Conservation (phyloP, 1,140 invertebrate species). For the Drosophila mojavensis region DNA sequence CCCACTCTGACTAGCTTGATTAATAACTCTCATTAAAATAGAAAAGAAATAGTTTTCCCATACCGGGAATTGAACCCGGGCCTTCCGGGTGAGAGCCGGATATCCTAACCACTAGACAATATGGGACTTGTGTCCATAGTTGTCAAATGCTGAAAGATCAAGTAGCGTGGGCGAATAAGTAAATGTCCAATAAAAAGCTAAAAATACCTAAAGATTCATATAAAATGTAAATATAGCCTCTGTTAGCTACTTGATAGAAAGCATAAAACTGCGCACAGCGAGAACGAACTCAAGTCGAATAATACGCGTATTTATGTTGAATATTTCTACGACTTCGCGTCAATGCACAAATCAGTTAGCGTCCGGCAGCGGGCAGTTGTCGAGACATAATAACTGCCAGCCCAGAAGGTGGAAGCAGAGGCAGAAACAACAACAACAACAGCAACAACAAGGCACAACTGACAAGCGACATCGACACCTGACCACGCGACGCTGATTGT, state of each 20-base stretch:
- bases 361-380: constrained; percentile 57
- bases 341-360: constrained; percentile 81
- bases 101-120: constrained; percentile 92
- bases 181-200: not conserved
- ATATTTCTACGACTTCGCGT: constrained; percentile 81
- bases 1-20: too few species aligned
- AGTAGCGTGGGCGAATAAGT: too few species aligned
- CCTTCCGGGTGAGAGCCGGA: constrained; percentile 92
- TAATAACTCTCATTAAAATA: too few species aligned
- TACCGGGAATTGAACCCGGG: constrained; percentile 93
- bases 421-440: not conserved
- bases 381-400: constrained; percentile 30
- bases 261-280: constrained; percentile 12
- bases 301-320: constrained; percentile 67
- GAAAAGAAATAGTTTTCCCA: constrained; percentile 85
- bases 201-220: not conserved
- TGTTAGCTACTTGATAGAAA: constrained; percentile 5
- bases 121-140: constrained; percentile 79
- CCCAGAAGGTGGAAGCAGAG: not conserved
- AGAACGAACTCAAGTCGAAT: constrained; percentile 11
- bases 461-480: constrained; percentile 55
- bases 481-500: constrained; percentile 42
- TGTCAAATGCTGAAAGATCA: constrained; percentile 77
- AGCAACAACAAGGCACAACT: constrained; percentile 6
- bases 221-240: not conserved